phyloP scores from a whole-genome alignment of 2,113 vertebrate species.

The Pomatostomus ruficeps region DNA sequence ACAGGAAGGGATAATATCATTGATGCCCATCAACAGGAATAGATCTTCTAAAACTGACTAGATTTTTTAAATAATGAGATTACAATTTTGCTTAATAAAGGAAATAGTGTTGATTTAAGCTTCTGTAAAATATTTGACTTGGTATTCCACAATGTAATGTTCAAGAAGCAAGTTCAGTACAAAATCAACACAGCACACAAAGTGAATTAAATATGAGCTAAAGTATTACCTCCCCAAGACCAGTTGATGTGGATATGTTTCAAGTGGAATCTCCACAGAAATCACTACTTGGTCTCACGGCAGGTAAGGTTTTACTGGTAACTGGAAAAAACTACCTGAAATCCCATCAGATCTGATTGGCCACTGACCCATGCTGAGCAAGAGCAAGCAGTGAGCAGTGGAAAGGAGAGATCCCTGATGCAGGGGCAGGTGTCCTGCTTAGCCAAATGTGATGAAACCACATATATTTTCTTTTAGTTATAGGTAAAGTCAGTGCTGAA shows the following conservation, averaged over 20 bases:
- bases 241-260: neutral
- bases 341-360: neutral
- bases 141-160: neutral
- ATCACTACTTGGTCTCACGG: neutral
- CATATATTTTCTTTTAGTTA: neutral
- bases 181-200: slow-evolving; percentile 3
- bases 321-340: neutral
- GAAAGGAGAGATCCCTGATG: neutral
- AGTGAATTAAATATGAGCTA: neutral
- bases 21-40: neutral
- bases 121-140: slow-evolving; percentile 40
- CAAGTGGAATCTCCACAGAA: neutral
- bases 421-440: neutral
- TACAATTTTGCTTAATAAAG: slow-evolving; percentile 1
- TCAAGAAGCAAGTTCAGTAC: neutral
- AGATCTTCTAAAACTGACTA: neutral
- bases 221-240: neutral
- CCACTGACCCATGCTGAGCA: accelerated
- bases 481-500: neutral
- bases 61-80: neutral
- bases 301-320: neutral
- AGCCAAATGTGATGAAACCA: neutral
- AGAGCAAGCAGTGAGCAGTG: neutral
- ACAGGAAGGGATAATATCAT: neutral
- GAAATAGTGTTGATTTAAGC: slow-evolving; percentile 20